Conservation (phyloP, 2,888 invertebrate genomes). For the Ptychoptera contaminata region DNA sequence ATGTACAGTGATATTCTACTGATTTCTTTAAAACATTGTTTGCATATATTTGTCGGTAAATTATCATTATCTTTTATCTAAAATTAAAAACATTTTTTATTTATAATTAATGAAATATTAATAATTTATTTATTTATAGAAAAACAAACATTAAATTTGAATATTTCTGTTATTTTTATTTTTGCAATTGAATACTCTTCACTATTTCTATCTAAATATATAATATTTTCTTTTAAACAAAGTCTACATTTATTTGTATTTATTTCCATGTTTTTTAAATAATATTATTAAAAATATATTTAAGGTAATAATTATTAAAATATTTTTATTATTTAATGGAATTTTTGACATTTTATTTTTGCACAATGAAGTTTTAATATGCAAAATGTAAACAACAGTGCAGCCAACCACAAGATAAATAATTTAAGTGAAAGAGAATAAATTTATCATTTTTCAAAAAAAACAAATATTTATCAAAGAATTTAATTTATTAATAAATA, state of each 20-base stretch:
- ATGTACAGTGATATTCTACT: slow-evolving; percentile 1
- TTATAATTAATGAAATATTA: background rate
- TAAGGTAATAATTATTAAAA: background rate
- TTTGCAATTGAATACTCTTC: background rate
- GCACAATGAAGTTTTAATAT: too few species aligned
- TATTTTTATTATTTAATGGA: background rate
- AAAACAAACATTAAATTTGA: slow-evolving; percentile 3
- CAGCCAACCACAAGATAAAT: too few species aligned
- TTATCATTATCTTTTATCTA: background rate
- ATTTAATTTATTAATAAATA: background rate
- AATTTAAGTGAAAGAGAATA: too few species aligned
- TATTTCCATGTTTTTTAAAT: background rate
- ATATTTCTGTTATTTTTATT: background rate
- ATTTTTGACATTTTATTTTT: too few species aligned
- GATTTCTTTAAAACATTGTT: slow-evolving; percentile 1
- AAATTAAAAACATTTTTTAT: background rate
- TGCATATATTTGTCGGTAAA: background rate
- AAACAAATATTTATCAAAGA: background rate
- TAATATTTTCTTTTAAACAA: background rate
- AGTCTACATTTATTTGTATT: background rate
- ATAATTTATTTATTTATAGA: background rate
- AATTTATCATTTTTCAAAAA: too few species aligned
- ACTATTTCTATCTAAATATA: background rate
- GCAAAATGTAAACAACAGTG: too few species aligned
- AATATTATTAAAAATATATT: background rate